Percentiles rank a stretch among this genome's conserved stretches.
These are phyloP conservation scores for Gallinago stenura DNA, from an alignment of 2,797 vertebrate species.

Conservation along the genomic window DNA sequence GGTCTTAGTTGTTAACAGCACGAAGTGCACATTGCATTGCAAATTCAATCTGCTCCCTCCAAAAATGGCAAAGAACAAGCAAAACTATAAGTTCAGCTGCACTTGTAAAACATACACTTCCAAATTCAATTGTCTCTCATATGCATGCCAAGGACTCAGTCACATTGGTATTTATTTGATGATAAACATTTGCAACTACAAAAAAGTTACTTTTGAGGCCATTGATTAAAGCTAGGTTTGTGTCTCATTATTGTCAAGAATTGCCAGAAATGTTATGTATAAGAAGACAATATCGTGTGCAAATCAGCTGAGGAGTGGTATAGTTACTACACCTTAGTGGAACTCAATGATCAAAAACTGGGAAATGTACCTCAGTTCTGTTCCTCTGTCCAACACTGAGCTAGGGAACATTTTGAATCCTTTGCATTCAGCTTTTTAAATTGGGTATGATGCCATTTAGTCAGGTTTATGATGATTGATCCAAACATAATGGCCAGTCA, in stretches of 20 bases:
- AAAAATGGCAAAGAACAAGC: neutral
- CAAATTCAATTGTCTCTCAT: neutral
- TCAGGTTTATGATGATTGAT: slow-evolving; percentile 30
- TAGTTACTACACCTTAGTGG: neutral
- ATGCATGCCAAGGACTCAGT: fast-evolving
- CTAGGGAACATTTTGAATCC: neutral
- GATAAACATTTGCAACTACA: neutral
- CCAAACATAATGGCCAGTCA: slow-evolving; percentile 14
- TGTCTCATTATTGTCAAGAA: neutral
- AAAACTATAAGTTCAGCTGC: neutral
- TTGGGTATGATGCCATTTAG: neutral
- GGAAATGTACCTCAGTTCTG: neutral
- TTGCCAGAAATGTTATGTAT: neutral
- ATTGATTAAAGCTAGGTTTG: neutral
- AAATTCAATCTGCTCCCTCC: neutral
- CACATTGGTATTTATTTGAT: neutral
- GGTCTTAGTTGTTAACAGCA: neutral
- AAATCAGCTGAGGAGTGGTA: neutral
- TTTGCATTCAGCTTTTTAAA: neutral
- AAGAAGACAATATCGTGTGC: neutral
- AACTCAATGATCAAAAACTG: neutral
- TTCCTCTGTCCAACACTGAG: neutral
- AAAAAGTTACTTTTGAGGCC: neutral
- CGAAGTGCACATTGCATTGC: neutral
- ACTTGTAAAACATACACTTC: neutral